Conservation (phyloP, 2,888 invertebrate species). For the Parochlus steinenii region DNA sequence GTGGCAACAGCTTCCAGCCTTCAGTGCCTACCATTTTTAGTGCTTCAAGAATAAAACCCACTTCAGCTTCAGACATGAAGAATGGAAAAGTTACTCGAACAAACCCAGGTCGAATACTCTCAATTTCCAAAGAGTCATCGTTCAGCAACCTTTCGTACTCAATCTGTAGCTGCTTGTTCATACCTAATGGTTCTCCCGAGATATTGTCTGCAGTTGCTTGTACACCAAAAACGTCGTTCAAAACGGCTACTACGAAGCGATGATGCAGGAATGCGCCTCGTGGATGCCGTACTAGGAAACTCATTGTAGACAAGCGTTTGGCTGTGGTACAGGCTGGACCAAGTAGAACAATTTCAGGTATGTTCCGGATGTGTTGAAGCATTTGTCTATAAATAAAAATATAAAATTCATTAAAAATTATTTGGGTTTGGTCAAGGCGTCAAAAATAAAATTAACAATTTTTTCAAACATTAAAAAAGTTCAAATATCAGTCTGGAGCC, state of each 20-base stretch:
- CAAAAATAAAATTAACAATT: slow-evolving; percentile 9
- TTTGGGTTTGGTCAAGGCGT: slow-evolving; percentile 14
- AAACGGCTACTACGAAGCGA: slow-evolving; percentile 56
- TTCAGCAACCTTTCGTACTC: slow-evolving; percentile 50
- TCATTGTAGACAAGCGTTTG: slow-evolving; percentile 64
- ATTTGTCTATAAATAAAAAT: slow-evolving; percentile 46
- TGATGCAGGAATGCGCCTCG: slow-evolving; percentile 73
- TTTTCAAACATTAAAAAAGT: no score
- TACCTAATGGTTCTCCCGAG: slow-evolving; percentile 72
- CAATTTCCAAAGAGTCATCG: slow-evolving; percentile 35
- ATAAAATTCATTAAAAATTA: slow-evolving; percentile 4
- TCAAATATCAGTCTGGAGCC: background rate
- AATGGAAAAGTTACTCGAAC: slow-evolving; percentile 71
- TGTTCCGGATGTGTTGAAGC: slow-evolving; percentile 57
- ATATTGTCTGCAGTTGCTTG: slow-evolving; percentile 69
- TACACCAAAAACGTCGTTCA: slow-evolving; percentile 85
- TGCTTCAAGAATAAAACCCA: slow-evolving; percentile 69
- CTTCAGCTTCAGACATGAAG: slow-evolving; percentile 62
- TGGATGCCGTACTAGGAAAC: slow-evolving; percentile 69
- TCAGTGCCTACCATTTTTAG: slow-evolving; percentile 75
- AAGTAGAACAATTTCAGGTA: slow-evolving; percentile 61
- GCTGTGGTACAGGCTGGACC: slow-evolving; percentile 50
- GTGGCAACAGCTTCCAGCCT: slow-evolving; percentile 77
- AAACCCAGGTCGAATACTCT: slow-evolving; percentile 73
- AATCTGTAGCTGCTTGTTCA: slow-evolving; percentile 55